Conservation (phyloP, 2,797 vertebrate genomes). For the Falco columbarius region DNA sequence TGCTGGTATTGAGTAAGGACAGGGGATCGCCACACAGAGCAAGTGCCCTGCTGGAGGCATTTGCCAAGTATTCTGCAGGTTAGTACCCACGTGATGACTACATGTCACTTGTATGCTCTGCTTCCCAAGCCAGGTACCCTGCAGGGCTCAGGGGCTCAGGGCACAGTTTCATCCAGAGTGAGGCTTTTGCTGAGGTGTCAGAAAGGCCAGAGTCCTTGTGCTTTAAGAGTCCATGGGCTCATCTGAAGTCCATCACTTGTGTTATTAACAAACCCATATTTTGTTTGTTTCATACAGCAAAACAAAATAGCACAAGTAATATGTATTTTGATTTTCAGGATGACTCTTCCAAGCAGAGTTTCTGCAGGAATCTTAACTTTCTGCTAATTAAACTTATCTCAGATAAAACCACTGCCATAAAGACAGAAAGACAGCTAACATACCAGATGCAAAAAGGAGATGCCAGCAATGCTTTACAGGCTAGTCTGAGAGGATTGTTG, state of each 20-base stretch:
- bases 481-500: background rate
- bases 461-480: background rate
- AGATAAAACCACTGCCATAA: background rate
- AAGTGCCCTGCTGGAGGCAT: background rate
- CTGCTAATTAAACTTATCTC: background rate
- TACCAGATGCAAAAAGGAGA: background rate
- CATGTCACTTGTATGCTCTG: rapidly evolving
- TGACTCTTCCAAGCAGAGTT: background rate
- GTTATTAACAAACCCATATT: background rate
- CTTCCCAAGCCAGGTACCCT: background rate
- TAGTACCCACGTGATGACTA: too few relatives aligned
- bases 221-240: background rate
- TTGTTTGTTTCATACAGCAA: background rate
- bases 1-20: background rate
- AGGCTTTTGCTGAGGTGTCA: background rate
- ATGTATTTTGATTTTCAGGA: background rate
- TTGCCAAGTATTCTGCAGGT: background rate
- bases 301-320: background rate
- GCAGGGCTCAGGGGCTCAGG: background rate
- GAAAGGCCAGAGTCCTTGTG: background rate
- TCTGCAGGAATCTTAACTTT: background rate
- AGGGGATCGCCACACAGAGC: background rate
- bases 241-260: background rate
- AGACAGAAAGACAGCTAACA: background rate
- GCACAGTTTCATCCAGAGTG: background rate